These are phyloP conservation scores for Torymus texanus DNA, from an alignment of 2,888 invertebrate genomes.

Conservation along the genomic window DNA sequence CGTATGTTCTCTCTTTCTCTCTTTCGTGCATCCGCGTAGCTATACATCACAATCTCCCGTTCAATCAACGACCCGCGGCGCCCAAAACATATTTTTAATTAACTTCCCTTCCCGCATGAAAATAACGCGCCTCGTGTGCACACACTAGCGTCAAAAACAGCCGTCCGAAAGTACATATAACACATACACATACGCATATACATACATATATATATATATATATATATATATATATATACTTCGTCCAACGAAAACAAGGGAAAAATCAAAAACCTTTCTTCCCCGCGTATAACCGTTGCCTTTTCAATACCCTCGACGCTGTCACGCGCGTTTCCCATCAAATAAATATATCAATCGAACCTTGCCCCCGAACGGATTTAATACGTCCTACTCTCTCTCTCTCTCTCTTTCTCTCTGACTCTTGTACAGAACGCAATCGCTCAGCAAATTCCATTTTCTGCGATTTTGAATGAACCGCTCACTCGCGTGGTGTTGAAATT, in stretches of 20 bases:
- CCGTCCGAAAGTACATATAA: no score
- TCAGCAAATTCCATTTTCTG: constrained; percentile 43
- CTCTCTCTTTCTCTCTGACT: not conserved
- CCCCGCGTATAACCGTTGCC: not conserved
- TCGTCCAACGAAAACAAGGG: constrained; percentile 3
- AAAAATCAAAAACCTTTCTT: constrained; percentile 25
- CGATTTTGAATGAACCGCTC: constrained; percentile 37
- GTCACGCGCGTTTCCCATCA: constrained; percentile 17
- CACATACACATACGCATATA: no score
- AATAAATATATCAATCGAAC: constrained; percentile 36
- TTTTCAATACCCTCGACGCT: not conserved
- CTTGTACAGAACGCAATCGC: constrained; percentile 39
- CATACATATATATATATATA: no score
- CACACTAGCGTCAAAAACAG: no score
- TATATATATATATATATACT: not conserved
- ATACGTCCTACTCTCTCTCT: not conserved
- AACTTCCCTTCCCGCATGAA: no score
- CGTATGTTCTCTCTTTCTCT: no score
- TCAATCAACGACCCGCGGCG: not conserved
- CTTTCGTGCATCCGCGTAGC: no score
- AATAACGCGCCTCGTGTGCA: no score
- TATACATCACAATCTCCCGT: no score
- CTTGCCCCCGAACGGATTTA: constrained; percentile 27
- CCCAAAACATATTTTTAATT: constrained; percentile 16
- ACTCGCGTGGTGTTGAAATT: constrained; percentile 14